Evolutionary conservation across 2,888 invertebrate species (phyloP), one percentile per base, ranked within the genome.

Genomic region (Chesias legatella): DNA sequence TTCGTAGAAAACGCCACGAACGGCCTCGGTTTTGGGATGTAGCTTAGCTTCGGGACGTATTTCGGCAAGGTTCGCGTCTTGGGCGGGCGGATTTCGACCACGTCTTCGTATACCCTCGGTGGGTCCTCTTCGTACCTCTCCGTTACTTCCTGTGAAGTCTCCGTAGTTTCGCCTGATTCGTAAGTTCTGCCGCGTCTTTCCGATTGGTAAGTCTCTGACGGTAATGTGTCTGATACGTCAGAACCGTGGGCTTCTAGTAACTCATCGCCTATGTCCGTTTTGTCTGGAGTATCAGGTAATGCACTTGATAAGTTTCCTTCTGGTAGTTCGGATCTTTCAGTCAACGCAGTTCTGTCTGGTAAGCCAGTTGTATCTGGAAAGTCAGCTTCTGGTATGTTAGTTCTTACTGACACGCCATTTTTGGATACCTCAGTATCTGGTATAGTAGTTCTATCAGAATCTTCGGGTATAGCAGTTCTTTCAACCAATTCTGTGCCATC

Each of bases 31-130:
- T 48, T 53, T 6, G 33, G 67, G 33, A 71, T 78, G 46, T 82
- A 73, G 43, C 79, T 83, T 9, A 77, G 49, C 43, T 88, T 88
- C 0, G 82, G 70, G 1, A 65, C 10, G 41, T 45, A 55, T 37
- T 52, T 56, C 0, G 73, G 67, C 0, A 56, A 46, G 0, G 43
- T 13, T 40, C 25, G 42, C 0, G 35, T 38, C 43, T 57, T 69
- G 0, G 60, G 60, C 0, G 59, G 60, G 28, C 54, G 51, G 0
- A 50, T 25, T 45, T 60, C 53, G 1, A 66, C 13, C 5, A 17
- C 13, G 5, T 17, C 5, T 5, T 17, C 3, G 13, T 3, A 17
- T 3, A 17, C 13, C 13, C 5, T 17, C 13, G 13, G 13, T 17
- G 13, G 13, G 3, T 5, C 13, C 10, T 63, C 53, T 44, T 58